A percentile compares a stretch with the other conserved stretches of the same genome.
Conservation (phyloP, 2,888 invertebrate species). For the Trichopoda pennipes region DNA sequence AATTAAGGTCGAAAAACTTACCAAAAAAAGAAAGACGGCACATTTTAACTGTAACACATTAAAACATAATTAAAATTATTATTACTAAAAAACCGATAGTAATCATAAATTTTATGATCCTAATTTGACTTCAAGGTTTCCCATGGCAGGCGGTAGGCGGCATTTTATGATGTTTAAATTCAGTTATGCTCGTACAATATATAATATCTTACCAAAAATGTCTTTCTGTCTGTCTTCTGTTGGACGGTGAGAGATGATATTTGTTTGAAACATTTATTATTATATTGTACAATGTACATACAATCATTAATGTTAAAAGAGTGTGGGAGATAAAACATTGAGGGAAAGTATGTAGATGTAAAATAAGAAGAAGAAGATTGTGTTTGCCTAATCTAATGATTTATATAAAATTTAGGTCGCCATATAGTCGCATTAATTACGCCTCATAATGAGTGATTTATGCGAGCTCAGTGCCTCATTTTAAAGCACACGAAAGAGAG, state of each 20-base stretch:
- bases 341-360: slow-evolving; percentile 9
- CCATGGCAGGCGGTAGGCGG: slow-evolving; percentile 43
- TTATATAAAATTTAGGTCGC: slow-evolving; percentile 81
- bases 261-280: slow-evolving; percentile 45
- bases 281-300: slow-evolving; percentile 11
- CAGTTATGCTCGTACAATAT: slow-evolving; percentile 31
- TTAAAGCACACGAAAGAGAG: slow-evolving; percentile 51
- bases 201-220: slow-evolving; percentile 41
- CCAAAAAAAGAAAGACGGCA: neutral
- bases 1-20: neutral
- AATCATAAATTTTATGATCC: slow-evolving; percentile 59
- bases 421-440: slow-evolving; percentile 81
- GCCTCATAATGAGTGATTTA: slow-evolving; percentile 82
- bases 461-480: slow-evolving; percentile 75
- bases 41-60: slow-evolving; percentile 23
- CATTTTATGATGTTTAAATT: slow-evolving; percentile 50
- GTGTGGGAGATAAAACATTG: slow-evolving; percentile 19
- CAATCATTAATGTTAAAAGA: slow-evolving; percentile 10
- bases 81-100: slow-evolving; percentile 46
- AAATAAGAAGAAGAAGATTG: slow-evolving; percentile 62
- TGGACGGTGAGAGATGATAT: slow-evolving; percentile 36
- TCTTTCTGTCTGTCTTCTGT: slow-evolving; percentile 19
- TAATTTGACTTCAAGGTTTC: slow-evolving; percentile 53
- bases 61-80: slow-evolving; percentile 50
- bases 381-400: slow-evolving; percentile 81